Conservation (phyloP, 2,113 vertebrate genomes). For the Propithecus coquereli region DNA sequence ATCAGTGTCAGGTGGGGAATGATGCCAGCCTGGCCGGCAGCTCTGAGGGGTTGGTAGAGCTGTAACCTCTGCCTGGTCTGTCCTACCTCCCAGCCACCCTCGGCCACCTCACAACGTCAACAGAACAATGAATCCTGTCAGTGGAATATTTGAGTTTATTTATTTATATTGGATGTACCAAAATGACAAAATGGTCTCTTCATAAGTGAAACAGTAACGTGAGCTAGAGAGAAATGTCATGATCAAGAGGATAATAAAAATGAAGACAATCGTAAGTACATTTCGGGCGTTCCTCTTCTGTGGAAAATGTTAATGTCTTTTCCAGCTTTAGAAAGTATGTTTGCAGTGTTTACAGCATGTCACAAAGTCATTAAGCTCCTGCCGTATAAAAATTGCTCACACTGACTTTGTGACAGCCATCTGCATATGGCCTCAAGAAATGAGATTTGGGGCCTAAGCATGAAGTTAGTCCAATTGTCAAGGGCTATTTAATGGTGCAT, state of each 20-base stretch:
- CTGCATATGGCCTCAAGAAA: accelerated
- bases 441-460: background rate
- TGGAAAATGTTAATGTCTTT: background rate
- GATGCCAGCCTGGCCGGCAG: accelerated
- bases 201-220: background rate
- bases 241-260: background rate
- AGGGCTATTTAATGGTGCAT: too few species aligned
- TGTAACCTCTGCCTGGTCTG: background rate
- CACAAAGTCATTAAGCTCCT: background rate
- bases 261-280: background rate
- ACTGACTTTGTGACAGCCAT: accelerated
- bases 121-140: accelerated
- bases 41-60: accelerated
- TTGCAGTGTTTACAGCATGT: accelerated
- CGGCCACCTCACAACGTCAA: accelerated
- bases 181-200: background rate
- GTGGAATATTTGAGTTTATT: background rate
- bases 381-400: accelerated
- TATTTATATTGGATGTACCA: background rate
- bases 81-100: accelerated
- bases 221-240: background rate
- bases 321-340: background rate
- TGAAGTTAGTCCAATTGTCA: background rate
- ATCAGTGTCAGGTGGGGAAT: background rate
- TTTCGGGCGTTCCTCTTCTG: background rate